Percentiles rank a stretch among this genome's conserved stretches.
Evolutionary conservation across 37 sponge, comb jelly and placozoan genomes (phyloP).

Genomic region (Cladorhizidae sp.): DNA sequence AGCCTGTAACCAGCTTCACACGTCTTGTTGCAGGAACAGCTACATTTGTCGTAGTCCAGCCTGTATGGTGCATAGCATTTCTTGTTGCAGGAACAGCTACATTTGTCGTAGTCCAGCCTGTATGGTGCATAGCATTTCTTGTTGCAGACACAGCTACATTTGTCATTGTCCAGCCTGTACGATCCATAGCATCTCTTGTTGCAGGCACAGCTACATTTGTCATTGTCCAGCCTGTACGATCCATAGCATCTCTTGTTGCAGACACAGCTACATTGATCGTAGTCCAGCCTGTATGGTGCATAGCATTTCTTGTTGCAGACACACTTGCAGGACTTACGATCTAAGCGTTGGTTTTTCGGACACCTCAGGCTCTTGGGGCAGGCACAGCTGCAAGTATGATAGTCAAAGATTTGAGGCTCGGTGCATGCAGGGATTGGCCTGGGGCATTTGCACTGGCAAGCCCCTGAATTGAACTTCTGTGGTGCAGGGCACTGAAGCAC

Average conservation of each 20-base stretch:
- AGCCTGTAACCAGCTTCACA: conserved; percentile 31
- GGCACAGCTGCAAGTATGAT: conserved; percentile 17
- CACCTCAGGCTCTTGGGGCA: conserved; percentile 35
- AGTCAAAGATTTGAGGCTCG: neutral
- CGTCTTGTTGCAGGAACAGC: conserved; percentile 43
- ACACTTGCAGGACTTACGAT: conserved; percentile 24
- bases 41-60: conserved; percentile 42
- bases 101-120: too few relatives aligned
- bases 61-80: too few relatives aligned
- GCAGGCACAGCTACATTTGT: too few relatives aligned
- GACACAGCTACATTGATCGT: conserved; percentile 17
- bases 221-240: too few relatives aligned
- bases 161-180: too few relatives aligned
- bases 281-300: too few relatives aligned
- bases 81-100: too few relatives aligned
- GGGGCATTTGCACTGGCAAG: conserved; percentile 41
- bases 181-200: too few relatives aligned
- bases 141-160: too few relatives aligned
- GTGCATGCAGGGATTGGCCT: neutral
- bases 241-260: too few relatives aligned
- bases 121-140: too few relatives aligned
- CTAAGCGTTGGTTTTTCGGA: conserved; percentile 5
- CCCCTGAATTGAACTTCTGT: conserved; percentile 7
- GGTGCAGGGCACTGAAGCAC: neutral
- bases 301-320: too few relatives aligned